phyloP scores from a whole-genome alignment of 2,113 vertebrate genomes.

The Panthera tigris region DNA sequence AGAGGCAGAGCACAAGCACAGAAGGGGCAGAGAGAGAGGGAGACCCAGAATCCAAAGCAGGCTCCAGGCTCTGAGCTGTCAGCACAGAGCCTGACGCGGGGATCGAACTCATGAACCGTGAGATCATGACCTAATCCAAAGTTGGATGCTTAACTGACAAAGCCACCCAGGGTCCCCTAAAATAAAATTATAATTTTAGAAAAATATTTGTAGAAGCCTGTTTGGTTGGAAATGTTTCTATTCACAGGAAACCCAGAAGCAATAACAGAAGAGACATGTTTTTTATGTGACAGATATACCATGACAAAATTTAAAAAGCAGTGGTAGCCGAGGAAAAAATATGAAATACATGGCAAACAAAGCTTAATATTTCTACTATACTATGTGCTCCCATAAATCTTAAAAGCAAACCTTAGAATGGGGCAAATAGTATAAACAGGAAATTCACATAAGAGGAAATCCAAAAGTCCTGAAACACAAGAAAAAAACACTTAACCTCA shows the following conservation, averaged over 20 bases:
- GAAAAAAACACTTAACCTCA: background rate
- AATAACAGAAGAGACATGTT: background rate
- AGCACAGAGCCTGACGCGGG: no score
- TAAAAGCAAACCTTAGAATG: background rate
- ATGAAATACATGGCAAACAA: background rate
- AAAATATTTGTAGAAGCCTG: background rate
- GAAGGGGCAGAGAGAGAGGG: no score
- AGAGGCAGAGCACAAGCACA: no score
- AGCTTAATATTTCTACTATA: background rate
- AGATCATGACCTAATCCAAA: no score
- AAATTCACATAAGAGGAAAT: conserved; percentile 4
- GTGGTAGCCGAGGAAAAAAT: background rate
- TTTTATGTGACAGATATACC: background rate
- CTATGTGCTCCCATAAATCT: background rate
- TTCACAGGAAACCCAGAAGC: background rate
- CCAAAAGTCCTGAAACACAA: background rate
- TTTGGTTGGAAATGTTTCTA: background rate
- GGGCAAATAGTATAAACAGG: background rate
- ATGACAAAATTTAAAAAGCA: background rate
- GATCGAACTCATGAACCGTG: no score
- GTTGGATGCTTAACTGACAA: no score
- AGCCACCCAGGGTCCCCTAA: background rate
- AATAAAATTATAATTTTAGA: conserved; percentile 8
- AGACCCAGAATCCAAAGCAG: no score
- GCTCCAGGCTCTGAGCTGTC: no score